These are phyloP conservation scores for Deilephila porcellus DNA, from an alignment of 2,888 invertebrate genomes.

Conservation along the genomic window DNA sequence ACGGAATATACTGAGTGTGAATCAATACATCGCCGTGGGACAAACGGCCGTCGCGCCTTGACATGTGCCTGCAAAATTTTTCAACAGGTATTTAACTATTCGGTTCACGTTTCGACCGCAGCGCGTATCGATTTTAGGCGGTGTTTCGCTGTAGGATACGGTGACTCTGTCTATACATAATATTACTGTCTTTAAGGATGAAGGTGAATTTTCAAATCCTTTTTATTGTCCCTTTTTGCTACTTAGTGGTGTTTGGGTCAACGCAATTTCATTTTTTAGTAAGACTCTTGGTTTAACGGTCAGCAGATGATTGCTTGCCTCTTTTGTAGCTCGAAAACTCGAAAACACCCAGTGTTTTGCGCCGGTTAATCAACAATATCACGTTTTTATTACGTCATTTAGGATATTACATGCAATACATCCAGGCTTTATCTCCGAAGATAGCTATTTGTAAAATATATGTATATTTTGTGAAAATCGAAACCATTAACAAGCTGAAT, in stretches of 20 bases:
- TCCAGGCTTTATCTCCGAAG: too few relatives aligned
- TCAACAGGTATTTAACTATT: constrained; percentile 35
- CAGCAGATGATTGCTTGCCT: too few relatives aligned
- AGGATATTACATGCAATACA: too few relatives aligned
- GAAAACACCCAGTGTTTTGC: too few relatives aligned
- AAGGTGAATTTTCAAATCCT: background rate
- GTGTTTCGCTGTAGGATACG: constrained; percentile 1
- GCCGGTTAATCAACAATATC: too few relatives aligned
- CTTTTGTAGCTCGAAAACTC: too few relatives aligned
- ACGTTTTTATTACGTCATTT: too few relatives aligned
- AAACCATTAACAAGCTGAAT: background rate
- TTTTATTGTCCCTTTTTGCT: background rate
- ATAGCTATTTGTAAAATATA: too few relatives aligned
- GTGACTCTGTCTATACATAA: background rate
- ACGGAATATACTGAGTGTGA: constrained; percentile 29
- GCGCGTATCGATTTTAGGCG: constrained; percentile 31
- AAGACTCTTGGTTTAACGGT: too few relatives aligned
- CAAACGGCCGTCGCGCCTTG: constrained; percentile 28
- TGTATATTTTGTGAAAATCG: background rate
- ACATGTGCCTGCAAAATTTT: constrained; percentile 34
- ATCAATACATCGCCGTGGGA: constrained; percentile 33
- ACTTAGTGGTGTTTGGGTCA: too few relatives aligned
- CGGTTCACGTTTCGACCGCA: constrained; percentile 41
- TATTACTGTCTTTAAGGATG: background rate
- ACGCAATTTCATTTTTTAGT: too few relatives aligned